Conservation (phyloP, 2,797 vertebrate species). For the Esox lucius region DNA sequence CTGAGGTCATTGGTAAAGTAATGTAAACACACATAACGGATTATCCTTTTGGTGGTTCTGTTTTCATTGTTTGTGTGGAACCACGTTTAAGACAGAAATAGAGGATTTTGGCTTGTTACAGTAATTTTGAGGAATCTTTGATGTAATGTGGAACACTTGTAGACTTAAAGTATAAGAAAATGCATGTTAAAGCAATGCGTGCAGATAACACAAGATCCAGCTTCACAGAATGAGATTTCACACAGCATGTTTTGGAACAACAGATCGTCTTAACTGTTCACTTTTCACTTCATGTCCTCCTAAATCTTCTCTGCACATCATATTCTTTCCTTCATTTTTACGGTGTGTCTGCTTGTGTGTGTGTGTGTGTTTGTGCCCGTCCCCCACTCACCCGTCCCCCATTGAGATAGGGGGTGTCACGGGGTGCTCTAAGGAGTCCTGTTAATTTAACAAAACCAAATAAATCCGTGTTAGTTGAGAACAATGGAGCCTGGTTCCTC, state of each 20-base stretch:
- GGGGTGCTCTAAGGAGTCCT: constrained; percentile 3
- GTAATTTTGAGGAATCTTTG: neutral
- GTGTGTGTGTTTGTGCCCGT: neutral
- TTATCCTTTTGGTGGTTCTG: constrained; percentile 33
- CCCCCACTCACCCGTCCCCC: neutral
- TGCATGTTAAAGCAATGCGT: neutral
- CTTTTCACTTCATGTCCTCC: neutral
- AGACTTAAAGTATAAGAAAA: neutral
- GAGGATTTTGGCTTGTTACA: too few relatives aligned
- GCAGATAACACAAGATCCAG: too few relatives aligned
- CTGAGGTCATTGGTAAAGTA: constrained; percentile 51
- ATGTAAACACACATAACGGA: constrained; percentile 57
- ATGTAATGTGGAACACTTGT: neutral
- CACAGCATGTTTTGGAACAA: neutral
- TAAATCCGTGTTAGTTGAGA: constrained; percentile 13
- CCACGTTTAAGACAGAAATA: neutral
- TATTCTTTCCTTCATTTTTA: neutral
- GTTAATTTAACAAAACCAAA: constrained; percentile 26
- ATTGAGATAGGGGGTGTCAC: constrained; percentile 6
- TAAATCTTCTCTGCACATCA: neutral
- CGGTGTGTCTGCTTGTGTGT: neutral
- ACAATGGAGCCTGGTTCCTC: constrained; percentile 23
- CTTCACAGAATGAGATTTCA: neutral
- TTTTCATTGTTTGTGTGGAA: constrained; percentile 1
- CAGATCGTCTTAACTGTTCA: neutral